phyloP scores from a whole-genome alignment of 2,113 vertebrate species.

The Sprattus sprattus region DNA sequence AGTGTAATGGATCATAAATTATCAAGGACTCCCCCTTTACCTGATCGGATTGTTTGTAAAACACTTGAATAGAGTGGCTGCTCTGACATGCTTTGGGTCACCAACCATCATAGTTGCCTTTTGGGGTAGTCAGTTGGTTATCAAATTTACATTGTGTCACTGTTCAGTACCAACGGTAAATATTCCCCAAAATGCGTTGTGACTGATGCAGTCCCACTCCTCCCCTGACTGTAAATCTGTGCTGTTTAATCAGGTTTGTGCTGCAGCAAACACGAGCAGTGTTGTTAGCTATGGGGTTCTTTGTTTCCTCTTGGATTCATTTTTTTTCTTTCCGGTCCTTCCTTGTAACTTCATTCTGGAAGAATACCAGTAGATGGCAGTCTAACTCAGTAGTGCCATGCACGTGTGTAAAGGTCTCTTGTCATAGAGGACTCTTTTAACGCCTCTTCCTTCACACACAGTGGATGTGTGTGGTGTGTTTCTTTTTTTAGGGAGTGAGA shows the following conservation, averaged over 20 bases:
- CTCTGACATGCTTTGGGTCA: not conserved
- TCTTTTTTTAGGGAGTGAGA: not conserved
- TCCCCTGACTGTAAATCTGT: not conserved
- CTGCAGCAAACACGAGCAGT: not conserved
- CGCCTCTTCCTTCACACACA: not conserved
- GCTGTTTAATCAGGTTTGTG: not conserved
- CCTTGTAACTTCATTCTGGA: not conserved
- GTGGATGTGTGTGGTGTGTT: not conserved
- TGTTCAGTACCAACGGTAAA: not conserved
- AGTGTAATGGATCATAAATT: not conserved
- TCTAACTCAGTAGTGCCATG: slow-evolving; percentile 32
- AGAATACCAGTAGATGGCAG: slow-evolving; percentile 63
- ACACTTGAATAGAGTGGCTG: not conserved
- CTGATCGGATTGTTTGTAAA: not conserved
- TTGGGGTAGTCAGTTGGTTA: not conserved
- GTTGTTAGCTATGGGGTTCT: not conserved
- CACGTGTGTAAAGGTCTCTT: not conserved
- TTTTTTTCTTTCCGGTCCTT: not conserved
- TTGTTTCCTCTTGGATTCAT: not conserved
- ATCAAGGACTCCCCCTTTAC: not conserved
- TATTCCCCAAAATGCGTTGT: not conserved
- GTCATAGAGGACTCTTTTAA: not conserved
- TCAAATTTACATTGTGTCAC: no score
- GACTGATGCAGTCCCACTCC: not conserved
- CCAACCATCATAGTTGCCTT: not conserved